These are phyloP conservation scores for Poicephalus meyeri DNA, from an alignment of 2,113 vertebrate genomes.

Conservation along the genomic window DNA sequence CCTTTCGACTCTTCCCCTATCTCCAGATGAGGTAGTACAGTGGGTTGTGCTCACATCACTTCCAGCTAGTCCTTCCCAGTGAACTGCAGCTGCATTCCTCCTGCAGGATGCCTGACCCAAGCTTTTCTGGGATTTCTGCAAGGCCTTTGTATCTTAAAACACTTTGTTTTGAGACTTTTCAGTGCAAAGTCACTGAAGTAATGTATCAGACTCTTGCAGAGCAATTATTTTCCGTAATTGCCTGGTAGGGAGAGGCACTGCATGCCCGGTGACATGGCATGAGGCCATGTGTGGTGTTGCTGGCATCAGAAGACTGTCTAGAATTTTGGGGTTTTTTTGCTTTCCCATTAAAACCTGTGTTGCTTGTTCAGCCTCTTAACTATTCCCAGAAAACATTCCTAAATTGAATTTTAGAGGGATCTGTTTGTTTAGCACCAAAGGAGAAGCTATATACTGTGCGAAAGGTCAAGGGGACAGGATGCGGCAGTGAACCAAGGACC, in stretches of 20 bases:
- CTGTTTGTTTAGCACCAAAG: neutral
- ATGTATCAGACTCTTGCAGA: neutral
- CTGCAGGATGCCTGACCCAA: neutral
- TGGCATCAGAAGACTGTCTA: neutral
- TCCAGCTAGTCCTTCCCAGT: neutral
- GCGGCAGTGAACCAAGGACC: neutral
- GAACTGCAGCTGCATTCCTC: neutral
- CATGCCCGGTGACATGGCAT: neutral
- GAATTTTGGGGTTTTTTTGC: neutral
- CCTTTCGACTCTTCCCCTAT: neutral
- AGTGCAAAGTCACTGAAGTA: neutral
- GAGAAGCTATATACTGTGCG: fast-evolving
- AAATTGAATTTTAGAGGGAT: neutral
- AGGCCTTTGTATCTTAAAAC: neutral
- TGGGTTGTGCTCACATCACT: neutral
- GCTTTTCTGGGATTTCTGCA: neutral
- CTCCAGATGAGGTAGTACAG: neutral
- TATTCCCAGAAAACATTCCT: neutral
- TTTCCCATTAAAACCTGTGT: neutral
- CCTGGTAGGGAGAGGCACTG: neutral
- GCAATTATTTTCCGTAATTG: neutral
- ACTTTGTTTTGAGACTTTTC: neutral
- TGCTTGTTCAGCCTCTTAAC: neutral
- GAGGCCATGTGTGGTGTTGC: neutral
- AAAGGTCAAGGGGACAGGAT: neutral